Evolutionary conservation across 2,113 vertebrate species (phyloP).

Genomic region (Thunnus thynnus): DNA sequence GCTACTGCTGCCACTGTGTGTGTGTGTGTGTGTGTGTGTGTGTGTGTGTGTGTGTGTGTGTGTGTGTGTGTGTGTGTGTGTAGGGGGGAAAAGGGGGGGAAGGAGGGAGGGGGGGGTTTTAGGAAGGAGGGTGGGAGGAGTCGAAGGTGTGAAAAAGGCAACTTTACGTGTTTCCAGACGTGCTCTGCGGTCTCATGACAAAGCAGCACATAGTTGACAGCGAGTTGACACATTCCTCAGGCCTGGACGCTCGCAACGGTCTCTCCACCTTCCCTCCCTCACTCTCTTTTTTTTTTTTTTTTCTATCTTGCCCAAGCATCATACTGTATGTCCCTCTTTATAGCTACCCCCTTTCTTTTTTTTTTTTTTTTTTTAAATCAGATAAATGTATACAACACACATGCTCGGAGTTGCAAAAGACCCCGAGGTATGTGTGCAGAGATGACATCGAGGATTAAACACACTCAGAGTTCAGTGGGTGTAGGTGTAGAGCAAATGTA

Average conservation of each 20-base stretch:
- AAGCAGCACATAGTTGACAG: constrained; percentile 81
- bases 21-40: background rate
- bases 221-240: constrained; percentile 82
- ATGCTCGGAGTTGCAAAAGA: constrained; percentile 3
- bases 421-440: background rate
- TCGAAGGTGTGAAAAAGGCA: constrained; percentile 76
- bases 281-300: background rate
- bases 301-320: constrained; percentile 12
- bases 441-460: constrained; percentile 9
- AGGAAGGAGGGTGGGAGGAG: constrained; percentile 65
- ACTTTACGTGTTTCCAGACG: constrained; percentile 72
- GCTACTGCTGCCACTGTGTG: constrained; percentile 64
- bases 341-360: background rate
- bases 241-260: constrained; percentile 30
- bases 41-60: background rate
- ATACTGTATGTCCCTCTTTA: background rate
- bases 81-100: background rate
- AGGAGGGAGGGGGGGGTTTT: background rate
- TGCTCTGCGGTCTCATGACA: constrained; percentile 69
- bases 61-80: background rate
- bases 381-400: constrained; percentile 30
- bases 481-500: background rate
- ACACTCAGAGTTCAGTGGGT: background rate
- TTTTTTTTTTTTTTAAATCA: background rate
- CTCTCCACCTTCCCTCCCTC: constrained; percentile 24